Base-by-base conservation (phyloP, 2,113 vertebrate species). In the Ctenodactylus gundi region DNA sequence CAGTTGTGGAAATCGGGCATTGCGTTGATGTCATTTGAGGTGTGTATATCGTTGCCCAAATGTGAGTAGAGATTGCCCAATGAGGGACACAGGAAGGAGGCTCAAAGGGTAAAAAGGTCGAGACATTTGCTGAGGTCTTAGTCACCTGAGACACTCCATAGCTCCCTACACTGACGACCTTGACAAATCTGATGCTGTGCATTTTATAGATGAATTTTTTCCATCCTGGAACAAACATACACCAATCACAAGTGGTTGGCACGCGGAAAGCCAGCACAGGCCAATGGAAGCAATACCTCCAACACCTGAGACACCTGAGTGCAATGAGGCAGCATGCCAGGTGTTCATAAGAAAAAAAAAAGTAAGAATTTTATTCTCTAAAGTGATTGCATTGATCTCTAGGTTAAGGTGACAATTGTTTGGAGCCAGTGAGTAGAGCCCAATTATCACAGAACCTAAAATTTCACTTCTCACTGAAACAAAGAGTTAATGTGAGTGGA, bases 381-480 rank as follows among this genome's bases (percentile, higher is more conserved):
- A 70, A 1, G 3, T 96, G 90, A 97, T 92, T 97, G 39, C 55
- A 86, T 78, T 97, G 97, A 96, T 94, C 62, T 81, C 18, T 49
- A 97, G 90, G 89, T 96, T 97, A 96, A 53, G 39, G 7, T 92
- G 77, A 97, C 88, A 96, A 58, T 20, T 87, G 46, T 97, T 97
- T 95, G 94, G 27, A 68, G 78, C 67, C 80, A 89, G 49, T 25
- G n/a, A 60, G 7, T 97, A 94, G 86, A 93, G 44, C 73, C 90
- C 39, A 53, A 83, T 89, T 65, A 95, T 90, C 93, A 95, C 34
- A 95, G 2, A 80, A 92, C 3, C 27, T 44, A 39, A 72, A 4
- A 3, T 88, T 91, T 95, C n/a, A 34, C 84, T 85, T 76, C 64
- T 39, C 10, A 29, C n/a, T 3, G 58, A 81, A 53, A 70, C 21